Conservation (phyloP, 1,140 invertebrate species). For the Holotrichia oblita region DNA sequence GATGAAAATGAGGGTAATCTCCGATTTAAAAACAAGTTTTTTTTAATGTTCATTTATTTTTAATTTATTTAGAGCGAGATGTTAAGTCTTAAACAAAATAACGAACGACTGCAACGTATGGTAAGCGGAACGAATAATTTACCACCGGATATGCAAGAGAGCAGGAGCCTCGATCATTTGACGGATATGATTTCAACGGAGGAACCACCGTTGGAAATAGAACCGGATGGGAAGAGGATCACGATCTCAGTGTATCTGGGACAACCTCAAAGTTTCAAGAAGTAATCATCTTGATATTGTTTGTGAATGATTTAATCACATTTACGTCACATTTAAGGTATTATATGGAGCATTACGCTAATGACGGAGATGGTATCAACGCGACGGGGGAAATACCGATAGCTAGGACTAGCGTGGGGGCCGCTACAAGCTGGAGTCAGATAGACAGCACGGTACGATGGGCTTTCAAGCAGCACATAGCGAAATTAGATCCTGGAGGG, state of each 20-base stretch:
- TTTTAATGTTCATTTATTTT: background rate
- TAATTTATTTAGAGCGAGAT: slow-evolving; percentile 82
- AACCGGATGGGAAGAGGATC: slow-evolving; percentile 87
- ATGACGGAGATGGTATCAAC: slow-evolving; percentile 63
- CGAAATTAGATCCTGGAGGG: slow-evolving; percentile 90
- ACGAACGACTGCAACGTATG: slow-evolving; percentile 90
- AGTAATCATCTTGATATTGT: slow-evolving; percentile 66
- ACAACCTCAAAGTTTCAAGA: slow-evolving; percentile 79
- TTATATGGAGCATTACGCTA: slow-evolving; percentile 65
- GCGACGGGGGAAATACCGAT: slow-evolving; percentile 76
- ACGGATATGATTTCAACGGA: slow-evolving; percentile 64
- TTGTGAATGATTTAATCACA: too few relatives aligned
- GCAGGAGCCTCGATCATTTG: slow-evolving; percentile 54
- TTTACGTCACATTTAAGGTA: slow-evolving; percentile 47
- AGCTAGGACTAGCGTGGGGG: slow-evolving; percentile 87
- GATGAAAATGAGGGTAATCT: slow-evolving; percentile 90
- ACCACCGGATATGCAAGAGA: slow-evolving; percentile 54
- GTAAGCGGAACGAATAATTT: slow-evolving; percentile 67
- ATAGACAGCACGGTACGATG: slow-evolving; percentile 90
- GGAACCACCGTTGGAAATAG: slow-evolving; percentile 68
- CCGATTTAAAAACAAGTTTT: background rate
- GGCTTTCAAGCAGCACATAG: slow-evolving; percentile 95
- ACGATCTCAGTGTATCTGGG: slow-evolving; percentile 85
- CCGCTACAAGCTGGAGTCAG: slow-evolving; percentile 94
- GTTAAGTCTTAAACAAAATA: slow-evolving; percentile 95